Conservation (phyloP, 2,113 vertebrate species). For the Oncorhynchus clarkii region DNA sequence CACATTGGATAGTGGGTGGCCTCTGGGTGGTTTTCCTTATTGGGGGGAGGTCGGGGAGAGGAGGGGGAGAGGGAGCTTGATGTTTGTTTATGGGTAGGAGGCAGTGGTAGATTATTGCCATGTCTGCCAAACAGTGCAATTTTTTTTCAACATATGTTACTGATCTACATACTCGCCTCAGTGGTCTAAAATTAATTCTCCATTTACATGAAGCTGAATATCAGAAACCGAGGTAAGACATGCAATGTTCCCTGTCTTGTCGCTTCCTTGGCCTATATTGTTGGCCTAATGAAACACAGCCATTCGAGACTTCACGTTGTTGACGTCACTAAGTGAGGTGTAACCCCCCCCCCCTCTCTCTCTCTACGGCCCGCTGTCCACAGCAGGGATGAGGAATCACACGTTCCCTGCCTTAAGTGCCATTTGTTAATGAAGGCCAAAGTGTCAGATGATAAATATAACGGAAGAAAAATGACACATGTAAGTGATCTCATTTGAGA, state of each 20-base stretch:
- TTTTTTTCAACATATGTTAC: no score
- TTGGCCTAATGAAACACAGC: conserved; percentile 31
- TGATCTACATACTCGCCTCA: no score
- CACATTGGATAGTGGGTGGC: conserved; percentile 52
- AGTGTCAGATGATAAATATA: conserved; percentile 78
- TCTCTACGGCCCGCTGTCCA: background rate
- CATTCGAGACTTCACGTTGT: conserved; percentile 25
- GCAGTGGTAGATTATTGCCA: no score
- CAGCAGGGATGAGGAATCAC: conserved; percentile 63
- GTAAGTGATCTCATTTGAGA: conserved; percentile 79
- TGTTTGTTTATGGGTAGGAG: background rate
- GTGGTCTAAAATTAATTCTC: no score
- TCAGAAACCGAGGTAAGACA: background rate
- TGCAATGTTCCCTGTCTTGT: background rate
- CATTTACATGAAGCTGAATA: background rate
- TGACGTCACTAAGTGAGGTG: conserved; percentile 28
- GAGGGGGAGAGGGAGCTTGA: background rate
- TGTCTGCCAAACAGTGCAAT: no score
- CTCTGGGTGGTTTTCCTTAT: conserved; percentile 26
- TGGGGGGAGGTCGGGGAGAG: background rate
- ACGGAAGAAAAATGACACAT: conserved; percentile 76
- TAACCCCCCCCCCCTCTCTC: conserved; percentile 2
- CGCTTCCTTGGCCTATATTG: conserved; percentile 7
- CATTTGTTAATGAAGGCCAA: conserved; percentile 82
- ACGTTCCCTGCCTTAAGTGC: conserved; percentile 62